These are phyloP conservation scores for Agriotes lineatus DNA, from an alignment of 2,888 invertebrate species.

Conservation along the genomic window DNA sequence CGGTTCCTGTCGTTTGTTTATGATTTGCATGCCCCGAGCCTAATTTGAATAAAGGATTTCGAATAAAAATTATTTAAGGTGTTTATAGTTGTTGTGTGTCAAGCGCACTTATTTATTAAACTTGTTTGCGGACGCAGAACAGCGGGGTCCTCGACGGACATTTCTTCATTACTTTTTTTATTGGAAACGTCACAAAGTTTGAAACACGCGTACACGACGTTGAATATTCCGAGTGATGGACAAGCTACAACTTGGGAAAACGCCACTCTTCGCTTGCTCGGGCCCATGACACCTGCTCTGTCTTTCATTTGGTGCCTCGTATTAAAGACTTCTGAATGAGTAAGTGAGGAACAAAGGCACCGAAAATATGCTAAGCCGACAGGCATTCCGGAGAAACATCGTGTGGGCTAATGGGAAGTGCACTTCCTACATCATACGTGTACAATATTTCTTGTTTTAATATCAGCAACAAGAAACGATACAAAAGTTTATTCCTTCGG, in stretches of 20 bases:
- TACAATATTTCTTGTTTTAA: no score
- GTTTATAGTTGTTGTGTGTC: constrained; percentile 38
- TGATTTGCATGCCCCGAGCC: constrained; percentile 24
- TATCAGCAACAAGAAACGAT: no score
- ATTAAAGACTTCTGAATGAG: no score
- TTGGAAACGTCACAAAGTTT: background rate
- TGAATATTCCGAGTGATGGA: constrained; percentile 18
- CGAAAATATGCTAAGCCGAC: no score
- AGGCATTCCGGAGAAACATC: no score
- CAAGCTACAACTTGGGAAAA: constrained; percentile 9
- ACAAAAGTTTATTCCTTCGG: no score
- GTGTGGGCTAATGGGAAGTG: no score
- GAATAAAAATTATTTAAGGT: constrained; percentile 29
- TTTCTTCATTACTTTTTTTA: constrained; percentile 26
- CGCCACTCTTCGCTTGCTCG: background rate
- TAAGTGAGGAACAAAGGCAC: no score
- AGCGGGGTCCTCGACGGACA: constrained; percentile 36
- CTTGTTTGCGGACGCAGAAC: constrained; percentile 36
- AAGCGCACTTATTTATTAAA: constrained; percentile 40
- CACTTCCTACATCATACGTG: no score
- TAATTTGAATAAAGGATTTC: constrained; percentile 33
- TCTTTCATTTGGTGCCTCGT: no score
- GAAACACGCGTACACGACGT: constrained; percentile 11
- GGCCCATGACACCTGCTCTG: no score
- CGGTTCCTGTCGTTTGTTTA: constrained; percentile 7